phyloP scores from a whole-genome alignment of 2,113 vertebrate genomes.

The Heptranchias perlo region DNA sequence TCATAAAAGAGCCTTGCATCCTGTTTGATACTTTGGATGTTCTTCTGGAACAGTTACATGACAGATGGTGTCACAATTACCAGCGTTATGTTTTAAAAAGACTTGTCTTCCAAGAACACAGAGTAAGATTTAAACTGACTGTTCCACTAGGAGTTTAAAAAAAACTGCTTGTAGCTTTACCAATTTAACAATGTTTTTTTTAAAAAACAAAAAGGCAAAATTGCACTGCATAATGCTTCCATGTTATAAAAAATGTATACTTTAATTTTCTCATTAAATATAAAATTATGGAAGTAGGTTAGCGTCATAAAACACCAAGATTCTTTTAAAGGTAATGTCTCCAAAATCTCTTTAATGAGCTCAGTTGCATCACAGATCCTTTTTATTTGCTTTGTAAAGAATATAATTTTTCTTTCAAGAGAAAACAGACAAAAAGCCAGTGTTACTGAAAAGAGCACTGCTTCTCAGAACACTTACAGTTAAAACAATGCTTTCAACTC shows the following conservation, averaged over 20 bases:
- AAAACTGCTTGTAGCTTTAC: neutral
- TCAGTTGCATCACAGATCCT: neutral
- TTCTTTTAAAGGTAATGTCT: neutral
- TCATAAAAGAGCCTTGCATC: neutral
- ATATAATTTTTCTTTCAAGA: neutral
- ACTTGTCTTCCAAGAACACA: neutral
- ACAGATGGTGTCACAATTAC: neutral
- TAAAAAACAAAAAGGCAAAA: neutral
- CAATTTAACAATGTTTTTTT: neutral
- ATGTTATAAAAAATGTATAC: neutral
- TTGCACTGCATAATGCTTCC: neutral
- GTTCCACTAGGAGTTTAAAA: neutral
- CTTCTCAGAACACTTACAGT: slow-evolving; percentile 6
- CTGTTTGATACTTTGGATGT: neutral
- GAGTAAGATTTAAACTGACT: neutral
- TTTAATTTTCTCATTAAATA: neutral
- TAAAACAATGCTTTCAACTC: slow-evolving; percentile 15
- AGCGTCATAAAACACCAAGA: neutral
- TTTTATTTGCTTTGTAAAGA: slow-evolving; percentile 21
- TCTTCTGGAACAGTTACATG: neutral
- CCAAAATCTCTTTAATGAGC: neutral
- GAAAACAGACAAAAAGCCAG: neutral
- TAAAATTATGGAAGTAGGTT: slow-evolving; percentile 7
- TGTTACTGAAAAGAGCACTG: neutral
- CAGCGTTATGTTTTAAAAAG: neutral